Evolutionary conservation across 1,140 invertebrate genomes (phyloP).

Genomic region (Drosophila sproati): DNA sequence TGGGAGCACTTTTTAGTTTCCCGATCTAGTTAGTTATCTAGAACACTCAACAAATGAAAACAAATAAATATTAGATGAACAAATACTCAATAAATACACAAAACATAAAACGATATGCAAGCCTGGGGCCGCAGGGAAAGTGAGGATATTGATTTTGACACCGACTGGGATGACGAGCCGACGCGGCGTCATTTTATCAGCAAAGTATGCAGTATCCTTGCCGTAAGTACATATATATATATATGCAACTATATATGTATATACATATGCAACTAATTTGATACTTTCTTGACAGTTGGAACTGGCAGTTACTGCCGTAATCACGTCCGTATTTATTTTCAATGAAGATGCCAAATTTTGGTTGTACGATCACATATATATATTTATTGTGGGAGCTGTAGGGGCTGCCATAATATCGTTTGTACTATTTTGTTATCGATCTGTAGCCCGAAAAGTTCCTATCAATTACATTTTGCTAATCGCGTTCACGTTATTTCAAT

Average conservation of each 20-base stretch:
- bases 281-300: background rate
- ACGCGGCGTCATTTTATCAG: conserved; percentile 19
- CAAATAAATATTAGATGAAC: background rate
- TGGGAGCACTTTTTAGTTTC: background rate
- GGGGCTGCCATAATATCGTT: background rate
- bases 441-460: conserved; percentile 4
- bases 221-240: conserved; percentile 8
- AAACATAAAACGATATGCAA: background rate
- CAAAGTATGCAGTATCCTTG: conserved; percentile 27
- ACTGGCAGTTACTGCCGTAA: background rate
- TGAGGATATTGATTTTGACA: background rate
- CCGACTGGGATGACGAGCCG: background rate
- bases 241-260: too few relatives aligned
- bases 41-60: background rate
- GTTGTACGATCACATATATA: background rate
- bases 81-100: background rate
- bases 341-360: background rate
- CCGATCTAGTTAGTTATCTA: background rate
- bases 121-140: background rate
- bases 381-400: background rate
- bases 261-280: too few relatives aligned
- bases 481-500: background rate
- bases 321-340: background rate
- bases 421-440: background rate
- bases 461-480: conserved; percentile 29